phyloP scores from a whole-genome alignment of 2,888 invertebrate species.

The Campoplex nolae region DNA sequence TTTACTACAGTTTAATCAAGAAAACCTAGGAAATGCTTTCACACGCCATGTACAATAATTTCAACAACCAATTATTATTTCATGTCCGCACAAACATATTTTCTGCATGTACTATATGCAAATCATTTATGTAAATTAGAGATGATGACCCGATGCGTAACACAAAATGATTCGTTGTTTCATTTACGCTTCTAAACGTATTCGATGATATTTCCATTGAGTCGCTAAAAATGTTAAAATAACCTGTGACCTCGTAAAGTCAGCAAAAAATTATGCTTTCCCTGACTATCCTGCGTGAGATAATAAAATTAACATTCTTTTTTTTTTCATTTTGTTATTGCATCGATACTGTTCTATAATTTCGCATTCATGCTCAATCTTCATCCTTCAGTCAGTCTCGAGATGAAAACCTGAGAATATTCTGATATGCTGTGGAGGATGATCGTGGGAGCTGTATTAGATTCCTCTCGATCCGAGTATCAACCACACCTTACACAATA shows the following conservation, averaged over 20 bases:
- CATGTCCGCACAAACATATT: constrained; percentile 30
- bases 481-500: constrained; percentile 56
- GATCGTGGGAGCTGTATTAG: constrained; percentile 57
- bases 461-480: constrained; percentile 19
- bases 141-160: neutral
- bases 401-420: constrained; percentile 20
- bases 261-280: neutral
- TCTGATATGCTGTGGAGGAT: constrained; percentile 31
- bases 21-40: constrained; percentile 59
- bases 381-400: constrained; percentile 14
- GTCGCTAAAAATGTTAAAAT: neutral
- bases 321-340: neutral
- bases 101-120: neutral
- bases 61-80: constrained; percentile 55
- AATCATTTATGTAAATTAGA: neutral
- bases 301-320: neutral
- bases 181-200: neutral
- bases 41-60: constrained; percentile 53
- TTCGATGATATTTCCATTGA: neutral
- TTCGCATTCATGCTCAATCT: constrained; percentile 5
- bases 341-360: constrained; percentile 19
- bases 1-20: neutral
- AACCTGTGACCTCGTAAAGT: neutral
- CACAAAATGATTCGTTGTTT: neutral
- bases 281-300: neutral